Percentiles rank a stretch among this genome's conserved stretches.
Conservation (phyloP, 2,888 invertebrate species). For the Pristionchus exspectatus region DNA sequence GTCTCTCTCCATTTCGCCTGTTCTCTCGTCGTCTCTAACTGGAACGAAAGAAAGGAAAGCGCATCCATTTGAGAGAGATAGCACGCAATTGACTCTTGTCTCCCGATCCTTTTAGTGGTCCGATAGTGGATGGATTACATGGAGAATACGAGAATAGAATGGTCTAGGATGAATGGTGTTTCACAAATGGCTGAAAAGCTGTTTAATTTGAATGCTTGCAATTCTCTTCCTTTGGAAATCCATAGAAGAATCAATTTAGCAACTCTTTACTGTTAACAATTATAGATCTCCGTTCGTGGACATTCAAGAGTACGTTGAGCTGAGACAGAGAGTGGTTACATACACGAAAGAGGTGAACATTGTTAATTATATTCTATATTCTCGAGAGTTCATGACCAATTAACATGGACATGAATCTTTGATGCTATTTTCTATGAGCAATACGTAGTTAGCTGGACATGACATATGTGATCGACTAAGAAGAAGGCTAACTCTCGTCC, state of each 20-base stretch:
- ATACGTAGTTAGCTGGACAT: no score
- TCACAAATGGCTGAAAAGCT: neutral
- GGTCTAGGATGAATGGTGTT: neutral
- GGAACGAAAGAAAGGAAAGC: constrained; percentile 4
- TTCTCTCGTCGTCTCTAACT: constrained; percentile 16
- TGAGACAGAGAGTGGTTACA: constrained; percentile 81
- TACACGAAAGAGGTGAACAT: constrained; percentile 38
- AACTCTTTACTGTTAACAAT: constrained; percentile 65
- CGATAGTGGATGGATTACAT: neutral
- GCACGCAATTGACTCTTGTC: constrained; percentile 34
- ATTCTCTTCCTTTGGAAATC: no score
- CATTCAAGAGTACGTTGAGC: constrained; percentile 84
- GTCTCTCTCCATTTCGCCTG: neutral
- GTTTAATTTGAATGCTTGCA: no score
- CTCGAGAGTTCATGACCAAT: no score
- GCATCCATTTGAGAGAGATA: constrained; percentile 20
- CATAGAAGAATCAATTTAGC: neutral
- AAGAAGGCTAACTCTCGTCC: no score
- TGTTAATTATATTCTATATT: neutral
- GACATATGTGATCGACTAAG: no score
- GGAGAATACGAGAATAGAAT: neutral
- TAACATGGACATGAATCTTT: no score
- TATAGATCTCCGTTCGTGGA: constrained; percentile 83
- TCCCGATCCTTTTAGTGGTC: constrained; percentile 16
- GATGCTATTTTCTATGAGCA: no score